Conservation (phyloP, 2,797 vertebrate genomes). For the Hydrocynus forskahlii region DNA sequence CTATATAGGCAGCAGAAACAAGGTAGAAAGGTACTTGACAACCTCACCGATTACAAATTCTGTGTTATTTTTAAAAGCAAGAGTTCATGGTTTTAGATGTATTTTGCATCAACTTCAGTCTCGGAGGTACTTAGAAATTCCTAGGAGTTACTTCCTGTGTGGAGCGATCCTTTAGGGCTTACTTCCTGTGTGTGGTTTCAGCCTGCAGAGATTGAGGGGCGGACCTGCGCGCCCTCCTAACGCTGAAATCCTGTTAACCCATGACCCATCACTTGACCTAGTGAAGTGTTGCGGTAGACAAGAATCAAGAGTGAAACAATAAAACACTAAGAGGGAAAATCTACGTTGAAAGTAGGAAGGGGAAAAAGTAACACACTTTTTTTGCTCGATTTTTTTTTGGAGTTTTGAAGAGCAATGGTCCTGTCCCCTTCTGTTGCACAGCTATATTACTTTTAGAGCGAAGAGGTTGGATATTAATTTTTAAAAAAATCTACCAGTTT, state of each 20-base stretch:
- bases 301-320: slow-evolving; percentile 59
- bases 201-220: slow-evolving; percentile 13
- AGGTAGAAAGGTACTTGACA: not conserved
- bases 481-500: not conserved
- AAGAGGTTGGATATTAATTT: not conserved
- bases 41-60: too few relatives aligned
- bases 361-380: slow-evolving; percentile 17
- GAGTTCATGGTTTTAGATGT: not conserved
- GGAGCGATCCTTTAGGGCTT: not conserved
- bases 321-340: slow-evolving; percentile 48
- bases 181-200: slow-evolving; percentile 43
- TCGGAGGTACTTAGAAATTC: not conserved
- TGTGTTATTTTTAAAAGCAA: not conserved
- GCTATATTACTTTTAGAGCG: not conserved
- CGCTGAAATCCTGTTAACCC: slow-evolving; percentile 63
- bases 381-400: not conserved
- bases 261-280: slow-evolving; percentile 64
- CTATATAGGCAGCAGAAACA: not conserved
- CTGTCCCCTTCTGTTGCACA: too few relatives aligned
- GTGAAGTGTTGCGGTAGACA: slow-evolving; percentile 54
- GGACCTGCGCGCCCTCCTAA: slow-evolving; percentile 18
- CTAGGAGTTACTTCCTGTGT: slow-evolving; percentile 23
- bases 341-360: slow-evolving; percentile 37
- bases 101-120: not conserved
- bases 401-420: not conserved